phyloP scores from a whole-genome alignment of 2,797 vertebrate species.

The Sebastes miniatus region DNA sequence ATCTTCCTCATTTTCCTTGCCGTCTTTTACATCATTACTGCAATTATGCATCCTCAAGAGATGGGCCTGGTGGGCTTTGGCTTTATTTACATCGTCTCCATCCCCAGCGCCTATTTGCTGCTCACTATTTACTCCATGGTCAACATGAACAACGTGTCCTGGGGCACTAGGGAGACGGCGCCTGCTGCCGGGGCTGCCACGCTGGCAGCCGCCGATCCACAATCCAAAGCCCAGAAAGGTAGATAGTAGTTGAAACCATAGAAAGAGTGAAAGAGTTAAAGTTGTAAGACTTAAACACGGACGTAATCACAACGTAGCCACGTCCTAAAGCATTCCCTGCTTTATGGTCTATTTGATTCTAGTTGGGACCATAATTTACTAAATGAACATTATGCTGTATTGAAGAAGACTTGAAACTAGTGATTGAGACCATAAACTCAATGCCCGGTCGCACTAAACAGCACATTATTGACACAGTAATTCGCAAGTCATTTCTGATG shows the following conservation, averaged over 20 bases:
- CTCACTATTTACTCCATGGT: conserved; percentile 74
- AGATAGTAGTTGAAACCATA: neutral
- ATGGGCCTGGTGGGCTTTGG: conserved; percentile 56
- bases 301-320: too few species aligned
- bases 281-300: too few species aligned
- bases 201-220: rapidly evolving
- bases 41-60: conserved; percentile 76
- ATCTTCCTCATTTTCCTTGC: conserved; percentile 67
- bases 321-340: too few species aligned
- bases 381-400: too few species aligned
- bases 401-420: too few species aligned
- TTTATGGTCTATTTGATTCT: too few species aligned
- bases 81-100: conserved; percentile 67
- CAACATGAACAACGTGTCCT: conserved; percentile 79
- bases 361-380: too few species aligned
- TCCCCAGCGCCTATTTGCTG: conserved; percentile 74
- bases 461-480: too few species aligned
- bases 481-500: too few species aligned
- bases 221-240: conserved; percentile 35
- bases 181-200: neutral
- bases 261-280: too few species aligned
- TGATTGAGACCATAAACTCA: too few species aligned
- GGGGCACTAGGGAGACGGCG: conserved; percentile 77
- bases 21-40: conserved; percentile 57
- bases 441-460: too few species aligned